A percentile compares a stretch with the other conserved stretches of the same genome.
Conservation (phyloP, 2,797 vertebrate species). For the Champsocephalus esox region DNA sequence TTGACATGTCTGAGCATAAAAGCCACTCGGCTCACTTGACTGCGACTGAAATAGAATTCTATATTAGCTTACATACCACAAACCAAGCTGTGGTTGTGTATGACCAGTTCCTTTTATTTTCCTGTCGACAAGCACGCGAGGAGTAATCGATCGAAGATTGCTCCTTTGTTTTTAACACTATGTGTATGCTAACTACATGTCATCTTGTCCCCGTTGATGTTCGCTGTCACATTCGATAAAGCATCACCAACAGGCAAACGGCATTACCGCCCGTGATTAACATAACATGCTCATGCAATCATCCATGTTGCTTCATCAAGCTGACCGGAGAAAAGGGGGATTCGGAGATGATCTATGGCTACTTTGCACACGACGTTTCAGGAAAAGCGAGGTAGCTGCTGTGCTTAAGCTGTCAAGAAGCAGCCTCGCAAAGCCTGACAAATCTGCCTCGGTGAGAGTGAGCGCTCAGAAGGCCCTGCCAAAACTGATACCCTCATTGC, state of each 20-base stretch:
- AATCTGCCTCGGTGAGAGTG: conserved; percentile 70
- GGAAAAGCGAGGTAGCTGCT: conserved; percentile 57
- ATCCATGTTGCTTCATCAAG: conserved; percentile 45
- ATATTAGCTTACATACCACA: not conserved
- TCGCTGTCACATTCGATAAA: conserved; percentile 68
- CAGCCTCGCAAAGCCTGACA: conserved; percentile 74
- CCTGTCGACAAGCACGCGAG: not conserved
- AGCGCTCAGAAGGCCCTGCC: conserved; percentile 66
- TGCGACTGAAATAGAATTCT: not conserved
- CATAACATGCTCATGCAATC: conserved; percentile 60
- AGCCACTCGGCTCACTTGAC: not conserved
- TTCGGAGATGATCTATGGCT: conserved; percentile 57
- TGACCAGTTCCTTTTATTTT: not conserved
- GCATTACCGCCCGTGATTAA: conserved; percentile 62
- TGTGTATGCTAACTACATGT: conserved; percentile 59
- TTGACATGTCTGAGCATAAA: not conserved
- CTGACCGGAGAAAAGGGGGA: conserved; percentile 43
- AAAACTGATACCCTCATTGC: conserved; percentile 72
- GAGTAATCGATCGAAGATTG: conserved; percentile 11
- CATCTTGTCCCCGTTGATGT: conserved; percentile 63
- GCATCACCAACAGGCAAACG: conserved; percentile 56
- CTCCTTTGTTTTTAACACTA: conserved; percentile 32
- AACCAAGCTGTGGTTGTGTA: conserved; percentile 5
- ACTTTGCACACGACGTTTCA: conserved; percentile 48
- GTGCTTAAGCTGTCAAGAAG: conserved; percentile 75